phyloP scores from a whole-genome alignment of 1,140 invertebrate genomes.

The Drosophila kohkoa region DNA sequence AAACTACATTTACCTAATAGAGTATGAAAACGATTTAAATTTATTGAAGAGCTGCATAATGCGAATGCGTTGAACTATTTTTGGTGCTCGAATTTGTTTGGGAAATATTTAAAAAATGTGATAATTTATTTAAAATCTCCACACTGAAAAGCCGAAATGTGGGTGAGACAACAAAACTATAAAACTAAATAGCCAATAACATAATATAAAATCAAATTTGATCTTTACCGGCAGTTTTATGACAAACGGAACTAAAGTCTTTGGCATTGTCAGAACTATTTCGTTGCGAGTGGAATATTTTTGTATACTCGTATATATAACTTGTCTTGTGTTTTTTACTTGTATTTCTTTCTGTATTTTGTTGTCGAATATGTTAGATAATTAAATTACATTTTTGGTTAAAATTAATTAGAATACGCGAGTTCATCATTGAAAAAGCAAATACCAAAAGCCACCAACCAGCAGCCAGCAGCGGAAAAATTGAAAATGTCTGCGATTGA shows the following conservation, averaged over 20 bases:
- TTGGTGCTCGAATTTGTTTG: conserved; percentile 9
- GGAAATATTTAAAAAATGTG: conserved; percentile 15
- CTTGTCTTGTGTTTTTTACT: conserved; percentile 6
- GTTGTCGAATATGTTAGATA: conserved; percentile 20
- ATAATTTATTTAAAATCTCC: conserved; percentile 11
- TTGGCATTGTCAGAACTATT: conserved; percentile 34
- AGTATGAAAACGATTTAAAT: conserved; percentile 6
- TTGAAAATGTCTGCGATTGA: conserved; percentile 28
- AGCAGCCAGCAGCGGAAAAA: conserved; percentile 23
- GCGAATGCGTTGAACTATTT: not conserved
- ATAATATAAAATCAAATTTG: conserved; percentile 29
- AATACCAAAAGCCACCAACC: conserved; percentile 11
- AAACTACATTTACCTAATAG: not conserved
- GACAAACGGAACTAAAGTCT: conserved; percentile 50
- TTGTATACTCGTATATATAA: conserved; percentile 10
- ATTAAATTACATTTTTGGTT: conserved; percentile 47
- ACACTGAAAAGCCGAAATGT: conserved; percentile 25
- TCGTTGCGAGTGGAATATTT: conserved; percentile 34
- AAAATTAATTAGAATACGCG: conserved; percentile 46
- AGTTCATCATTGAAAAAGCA: conserved; percentile 14
- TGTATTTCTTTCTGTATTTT: not conserved
- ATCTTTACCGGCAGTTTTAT: conserved; percentile 45
- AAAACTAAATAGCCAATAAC: conserved; percentile 40
- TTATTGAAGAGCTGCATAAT: conserved; percentile 2
- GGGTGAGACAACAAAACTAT: conserved; percentile 40